Conservation (phyloP, 2,888 invertebrate species). For the Microctonus hyperodae region DNA sequence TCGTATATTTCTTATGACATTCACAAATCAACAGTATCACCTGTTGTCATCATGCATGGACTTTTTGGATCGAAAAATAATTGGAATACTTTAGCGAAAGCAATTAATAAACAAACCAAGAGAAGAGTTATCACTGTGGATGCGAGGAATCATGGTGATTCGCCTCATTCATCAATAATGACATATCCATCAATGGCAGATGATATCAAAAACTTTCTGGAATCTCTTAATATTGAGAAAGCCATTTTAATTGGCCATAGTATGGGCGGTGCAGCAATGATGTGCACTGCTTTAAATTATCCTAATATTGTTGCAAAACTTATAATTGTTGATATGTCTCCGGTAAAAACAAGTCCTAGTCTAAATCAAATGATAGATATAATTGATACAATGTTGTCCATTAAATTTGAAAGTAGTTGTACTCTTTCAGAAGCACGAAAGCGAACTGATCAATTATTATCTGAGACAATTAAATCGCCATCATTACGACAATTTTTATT, state of each 20-base stretch:
- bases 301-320: conserved; percentile 72
- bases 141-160: conserved; percentile 94
- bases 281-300: conserved; percentile 81
- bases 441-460: conserved; percentile 72
- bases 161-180: conserved; percentile 79
- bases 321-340: conserved; percentile 77
- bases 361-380: conserved; percentile 70
- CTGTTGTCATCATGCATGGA: conserved; percentile 87
- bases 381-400: conserved; percentile 72
- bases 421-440: conserved; percentile 76
- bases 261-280: conserved; percentile 94
- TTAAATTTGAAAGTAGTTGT: conserved; percentile 67
- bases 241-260: conserved; percentile 86
- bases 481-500: conserved; percentile 77
- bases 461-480: conserved; percentile 67
- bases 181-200: conserved; percentile 76
- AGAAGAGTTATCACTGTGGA: conserved; percentile 81
- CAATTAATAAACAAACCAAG: conserved; percentile 70
- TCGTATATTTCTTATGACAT: conserved; percentile 10
- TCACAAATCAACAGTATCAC: conserved; percentile 50
- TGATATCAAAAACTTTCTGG: conserved; percentile 75
- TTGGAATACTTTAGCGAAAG: conserved; percentile 84
- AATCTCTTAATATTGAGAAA: conserved; percentile 70
- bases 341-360: conserved; percentile 70
- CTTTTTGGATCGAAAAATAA: conserved; percentile 87